Base-by-base conservation (phyloP, 2,113 vertebrate species). In the Oncorhynchus clarkii region DNA sequence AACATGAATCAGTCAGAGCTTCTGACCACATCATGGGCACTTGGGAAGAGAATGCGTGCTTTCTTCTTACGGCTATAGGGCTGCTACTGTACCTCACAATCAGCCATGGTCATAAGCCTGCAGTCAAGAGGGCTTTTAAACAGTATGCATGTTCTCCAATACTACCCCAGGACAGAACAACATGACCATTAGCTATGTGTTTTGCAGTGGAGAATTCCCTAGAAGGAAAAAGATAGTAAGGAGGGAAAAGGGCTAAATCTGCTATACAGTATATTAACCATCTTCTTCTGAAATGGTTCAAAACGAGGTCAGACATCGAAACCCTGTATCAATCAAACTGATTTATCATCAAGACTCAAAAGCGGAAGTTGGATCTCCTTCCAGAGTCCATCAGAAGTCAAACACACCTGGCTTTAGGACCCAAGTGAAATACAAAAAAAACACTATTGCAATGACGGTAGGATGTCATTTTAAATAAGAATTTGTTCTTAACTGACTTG, bases 181-280 rank as follows among this genome's bases (percentile, higher is more conserved):
- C n/a, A 62, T 24, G n/a, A 62, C 18, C 4, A 62, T 62, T 62
- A 57, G 18, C 54, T 18, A 66, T 49, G 48, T 67, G 71, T 73
- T 83, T 83, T 80, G 39, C 51, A 54, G 51, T 72, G 62, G 71
- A 78, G 81, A 67, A 74, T 27, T 67, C 45, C 45, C 54, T 48
- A n/a, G 65, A 80, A 77, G 22, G 6, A 22, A 68, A 70, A 73
- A 72, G 4, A 51, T 68, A 14, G 71, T 74, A 27, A 24, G 45
- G 57, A 70, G 27, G 79, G 77, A 83, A 31, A 51, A 31, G 77
- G 83, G 80, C 18, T 22, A 72, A 74, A 82, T 74, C 77, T 78
- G 74, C 78, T 78, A 70, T 62, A 8, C 45, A 67, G 70, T 65
- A 82, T 78, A 78, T 80, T 73, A 79, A 71, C 67, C 67, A 31